Conservation (phyloP, 1,140 invertebrate genomes). For the Piezodorus guildinii region DNA sequence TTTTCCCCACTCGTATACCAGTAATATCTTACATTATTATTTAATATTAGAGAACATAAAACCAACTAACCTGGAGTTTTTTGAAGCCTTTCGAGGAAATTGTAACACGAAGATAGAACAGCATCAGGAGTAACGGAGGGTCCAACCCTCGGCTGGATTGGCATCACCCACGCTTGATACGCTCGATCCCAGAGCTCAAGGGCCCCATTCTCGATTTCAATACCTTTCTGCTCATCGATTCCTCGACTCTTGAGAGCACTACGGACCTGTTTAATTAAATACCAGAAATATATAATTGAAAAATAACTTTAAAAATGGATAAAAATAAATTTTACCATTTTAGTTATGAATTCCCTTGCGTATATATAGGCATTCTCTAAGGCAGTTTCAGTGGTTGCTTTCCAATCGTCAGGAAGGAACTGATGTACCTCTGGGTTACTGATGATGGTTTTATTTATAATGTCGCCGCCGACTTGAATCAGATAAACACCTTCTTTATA, state of each 20-base stretch:
- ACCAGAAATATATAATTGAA: background rate
- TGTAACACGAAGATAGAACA: slow-evolving; percentile 57
- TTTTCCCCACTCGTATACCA: no score
- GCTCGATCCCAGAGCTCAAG: slow-evolving; percentile 85
- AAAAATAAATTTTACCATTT: slow-evolving; percentile 42
- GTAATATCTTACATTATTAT: no score
- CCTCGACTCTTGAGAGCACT: slow-evolving; percentile 56
- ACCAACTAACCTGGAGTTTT: slow-evolving; percentile 57
- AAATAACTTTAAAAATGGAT: no score
- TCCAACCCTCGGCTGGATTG: slow-evolving; percentile 41
- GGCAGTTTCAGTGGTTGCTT: slow-evolving; percentile 70
- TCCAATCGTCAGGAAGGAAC: slow-evolving; percentile 56
- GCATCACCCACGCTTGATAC: slow-evolving; percentile 82
- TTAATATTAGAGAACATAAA: no score
- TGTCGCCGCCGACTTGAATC: slow-evolving; percentile 73
- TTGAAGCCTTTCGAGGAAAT: slow-evolving; percentile 53
- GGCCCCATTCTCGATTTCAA: slow-evolving; percentile 78
- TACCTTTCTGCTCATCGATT: slow-evolving; percentile 67
- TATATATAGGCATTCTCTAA: slow-evolving; percentile 86
- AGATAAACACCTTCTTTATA: slow-evolving; percentile 92
- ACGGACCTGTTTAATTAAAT: slow-evolving; percentile 43
- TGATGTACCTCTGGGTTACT: slow-evolving; percentile 74
- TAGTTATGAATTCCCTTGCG: slow-evolving; percentile 72
- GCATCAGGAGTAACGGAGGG: slow-evolving; percentile 55
- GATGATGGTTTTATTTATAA: slow-evolving; percentile 80